These are phyloP conservation scores for Polyodon spathula DNA, from an alignment of 2,113 vertebrate genomes.

Conservation along the genomic window DNA sequence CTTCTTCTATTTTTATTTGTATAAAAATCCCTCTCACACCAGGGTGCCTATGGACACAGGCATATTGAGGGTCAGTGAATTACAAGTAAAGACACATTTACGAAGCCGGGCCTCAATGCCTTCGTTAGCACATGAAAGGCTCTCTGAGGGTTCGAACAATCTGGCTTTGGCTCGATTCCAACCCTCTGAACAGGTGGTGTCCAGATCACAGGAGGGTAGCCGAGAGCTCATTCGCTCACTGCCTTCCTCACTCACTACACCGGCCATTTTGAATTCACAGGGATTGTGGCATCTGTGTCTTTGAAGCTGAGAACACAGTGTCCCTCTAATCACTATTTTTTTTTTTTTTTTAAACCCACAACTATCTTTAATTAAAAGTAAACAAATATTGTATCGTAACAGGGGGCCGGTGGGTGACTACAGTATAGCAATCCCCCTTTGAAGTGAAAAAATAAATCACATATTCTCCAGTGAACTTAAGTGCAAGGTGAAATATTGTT, in stretches of 20 bases:
- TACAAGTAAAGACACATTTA: conserved; percentile 46
- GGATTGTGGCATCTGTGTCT: not conserved
- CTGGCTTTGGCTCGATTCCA: conserved; percentile 24
- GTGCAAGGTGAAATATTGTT: too few species aligned
- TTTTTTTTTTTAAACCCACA: too few species aligned
- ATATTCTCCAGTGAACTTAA: too few species aligned
- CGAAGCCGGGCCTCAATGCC: conserved; percentile 29
- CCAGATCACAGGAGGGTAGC: conserved; percentile 19
- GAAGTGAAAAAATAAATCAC: too few species aligned
- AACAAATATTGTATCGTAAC: too few species aligned
- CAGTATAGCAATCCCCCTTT: too few species aligned
- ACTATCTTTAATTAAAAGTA: not conserved
- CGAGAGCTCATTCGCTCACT: too few species aligned
- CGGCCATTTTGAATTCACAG: conserved; percentile 1
- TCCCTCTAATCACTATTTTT: too few species aligned
- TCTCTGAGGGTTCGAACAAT: conserved; percentile 24
- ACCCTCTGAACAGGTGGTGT: conserved; percentile 24
- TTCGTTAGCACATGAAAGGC: conserved; percentile 40
- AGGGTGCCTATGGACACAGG: conserved; percentile 24
- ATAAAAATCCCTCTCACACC: conserved; percentile 19
- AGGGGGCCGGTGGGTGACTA: too few species aligned
- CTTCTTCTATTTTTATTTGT: conserved; percentile 22
- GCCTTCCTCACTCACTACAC: conserved; percentile 14
- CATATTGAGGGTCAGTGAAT: conserved; percentile 30
- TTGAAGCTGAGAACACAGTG: not conserved